phyloP scores from a whole-genome alignment of 2,113 vertebrate species.

The Catharus minimus region DNA sequence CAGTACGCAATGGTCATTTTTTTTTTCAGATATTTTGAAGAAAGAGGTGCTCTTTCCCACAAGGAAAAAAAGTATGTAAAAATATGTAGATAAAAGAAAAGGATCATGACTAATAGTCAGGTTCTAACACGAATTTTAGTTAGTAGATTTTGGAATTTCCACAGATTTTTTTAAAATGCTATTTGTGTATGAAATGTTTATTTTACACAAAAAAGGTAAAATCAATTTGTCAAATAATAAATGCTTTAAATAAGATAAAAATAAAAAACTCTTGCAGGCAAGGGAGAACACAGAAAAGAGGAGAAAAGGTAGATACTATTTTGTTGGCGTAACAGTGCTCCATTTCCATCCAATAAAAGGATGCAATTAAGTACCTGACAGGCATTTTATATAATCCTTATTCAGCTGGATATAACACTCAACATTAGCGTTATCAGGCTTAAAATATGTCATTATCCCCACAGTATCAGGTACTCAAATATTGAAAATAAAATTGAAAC shows the following conservation, averaged over 20 bases:
- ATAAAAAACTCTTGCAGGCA: background rate
- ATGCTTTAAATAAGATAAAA: background rate
- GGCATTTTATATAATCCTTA: background rate
- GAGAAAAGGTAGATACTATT: background rate
- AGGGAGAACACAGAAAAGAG: background rate
- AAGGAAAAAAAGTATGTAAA: background rate
- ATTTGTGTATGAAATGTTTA: background rate
- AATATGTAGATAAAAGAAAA: background rate
- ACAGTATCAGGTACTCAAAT: background rate
- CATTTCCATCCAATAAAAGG: background rate
- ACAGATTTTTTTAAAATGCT: background rate
- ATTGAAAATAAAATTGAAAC: background rate
- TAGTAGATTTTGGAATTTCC: background rate
- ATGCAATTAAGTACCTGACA: background rate
- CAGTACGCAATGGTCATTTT: fast-evolving
- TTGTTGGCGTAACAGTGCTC: background rate
- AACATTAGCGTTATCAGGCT: background rate
- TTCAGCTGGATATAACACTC: background rate
- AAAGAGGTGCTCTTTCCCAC: fast-evolving
- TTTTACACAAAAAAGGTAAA: background rate
- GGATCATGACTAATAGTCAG: background rate
- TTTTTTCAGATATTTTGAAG: background rate
- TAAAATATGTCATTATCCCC: background rate
- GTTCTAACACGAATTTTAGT: background rate
- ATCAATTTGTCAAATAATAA: background rate